phyloP scores from a whole-genome alignment of 2,797 vertebrate species.

The Phalloptychus januarius region DNA sequence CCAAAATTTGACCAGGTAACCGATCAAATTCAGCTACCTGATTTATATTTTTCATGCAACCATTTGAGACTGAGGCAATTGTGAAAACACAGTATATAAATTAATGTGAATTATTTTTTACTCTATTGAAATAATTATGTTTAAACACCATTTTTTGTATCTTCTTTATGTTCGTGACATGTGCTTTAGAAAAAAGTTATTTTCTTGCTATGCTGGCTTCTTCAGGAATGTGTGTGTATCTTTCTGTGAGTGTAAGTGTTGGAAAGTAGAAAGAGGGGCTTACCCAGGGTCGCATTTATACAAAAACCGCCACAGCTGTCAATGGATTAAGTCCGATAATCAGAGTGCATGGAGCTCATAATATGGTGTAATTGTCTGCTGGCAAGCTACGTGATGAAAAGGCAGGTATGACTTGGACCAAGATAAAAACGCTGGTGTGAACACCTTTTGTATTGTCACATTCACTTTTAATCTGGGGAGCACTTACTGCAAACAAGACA shows the following conservation, averaged over 20 bases:
- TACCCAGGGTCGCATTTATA: neutral
- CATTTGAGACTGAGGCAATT: neutral
- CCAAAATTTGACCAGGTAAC: neutral
- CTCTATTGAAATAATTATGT: neutral
- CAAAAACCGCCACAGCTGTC: constrained; percentile 3
- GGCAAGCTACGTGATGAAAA: neutral
- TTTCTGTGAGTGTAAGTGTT: neutral
- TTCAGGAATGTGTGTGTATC: neutral
- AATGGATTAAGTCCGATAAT: constrained; percentile 19
- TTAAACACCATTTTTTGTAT: neutral
- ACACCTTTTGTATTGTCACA: constrained; percentile 23
- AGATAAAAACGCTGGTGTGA: constrained; percentile 14
- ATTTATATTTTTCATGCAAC: too few relatives aligned
- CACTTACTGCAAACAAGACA: constrained; percentile 13
- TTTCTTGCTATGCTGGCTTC: neutral
- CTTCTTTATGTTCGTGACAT: neutral
- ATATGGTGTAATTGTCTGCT: constrained; percentile 7
- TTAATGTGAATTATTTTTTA: neutral
- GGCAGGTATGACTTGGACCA: constrained; percentile 7
- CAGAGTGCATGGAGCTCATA: neutral
- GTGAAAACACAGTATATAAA: neutral
- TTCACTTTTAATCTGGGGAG: constrained; percentile 17
- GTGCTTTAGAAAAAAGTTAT: neutral
- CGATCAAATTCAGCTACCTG: too few relatives aligned
- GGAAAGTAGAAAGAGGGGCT: neutral